phyloP scores from a whole-genome alignment of 2,113 vertebrate species.

The Taxidea taxus region DNA sequence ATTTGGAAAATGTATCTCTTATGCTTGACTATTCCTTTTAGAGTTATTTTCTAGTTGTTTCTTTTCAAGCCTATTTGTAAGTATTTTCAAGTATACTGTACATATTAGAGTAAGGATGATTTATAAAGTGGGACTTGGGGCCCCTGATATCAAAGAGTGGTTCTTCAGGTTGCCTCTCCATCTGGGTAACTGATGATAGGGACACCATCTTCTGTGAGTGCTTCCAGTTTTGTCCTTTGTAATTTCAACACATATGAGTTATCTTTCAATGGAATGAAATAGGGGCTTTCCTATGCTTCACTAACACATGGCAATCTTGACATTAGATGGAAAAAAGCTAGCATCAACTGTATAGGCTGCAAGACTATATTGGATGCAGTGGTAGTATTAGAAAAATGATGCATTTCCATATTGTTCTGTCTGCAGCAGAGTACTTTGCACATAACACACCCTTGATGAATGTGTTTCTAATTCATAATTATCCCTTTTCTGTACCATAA shows the following conservation, averaged over 20 bases:
- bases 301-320: background rate
- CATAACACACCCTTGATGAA: background rate
- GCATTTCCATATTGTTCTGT: background rate
- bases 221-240: background rate
- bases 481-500: background rate
- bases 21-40: background rate
- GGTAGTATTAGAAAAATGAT: background rate
- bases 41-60: background rate
- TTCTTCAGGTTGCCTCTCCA: background rate
- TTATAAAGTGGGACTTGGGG: background rate
- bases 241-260: fast-evolving
- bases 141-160: background rate
- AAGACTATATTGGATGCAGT: background rate
- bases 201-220: background rate
- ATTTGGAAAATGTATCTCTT: background rate
- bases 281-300: background rate
- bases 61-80: background rate
- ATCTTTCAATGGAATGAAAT: background rate
- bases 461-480: slow-evolving; percentile 8
- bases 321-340: background rate
- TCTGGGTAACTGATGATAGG: fast-evolving
- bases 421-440: background rate
- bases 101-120: background rate
- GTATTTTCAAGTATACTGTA: background rate
- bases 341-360: background rate